Evolutionary conservation across 2,113 vertebrate species (phyloP).

Genomic region (Saccopteryx leptura): DNA sequence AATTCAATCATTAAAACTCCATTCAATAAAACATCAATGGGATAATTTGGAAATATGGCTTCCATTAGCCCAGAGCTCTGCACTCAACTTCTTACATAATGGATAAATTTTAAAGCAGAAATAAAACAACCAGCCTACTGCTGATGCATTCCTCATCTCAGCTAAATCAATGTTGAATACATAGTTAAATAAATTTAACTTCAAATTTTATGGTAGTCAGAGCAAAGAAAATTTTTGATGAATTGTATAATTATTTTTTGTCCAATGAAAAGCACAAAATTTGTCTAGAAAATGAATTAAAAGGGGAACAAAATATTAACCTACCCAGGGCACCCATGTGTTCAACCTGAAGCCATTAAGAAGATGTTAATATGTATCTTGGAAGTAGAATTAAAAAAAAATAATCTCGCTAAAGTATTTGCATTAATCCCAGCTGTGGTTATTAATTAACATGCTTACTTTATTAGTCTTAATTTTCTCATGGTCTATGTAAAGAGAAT

Average conservation of each 20-base stretch:
- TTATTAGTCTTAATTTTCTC: neutral
- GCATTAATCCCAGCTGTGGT: neutral
- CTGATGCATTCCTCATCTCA: neutral
- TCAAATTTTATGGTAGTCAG: neutral
- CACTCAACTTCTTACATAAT: conserved; percentile 41
- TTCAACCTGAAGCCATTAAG: neutral
- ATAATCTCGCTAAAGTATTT: neutral
- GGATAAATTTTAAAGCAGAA: conserved; percentile 45
- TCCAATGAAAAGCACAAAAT: neutral
- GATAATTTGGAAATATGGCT: conserved; percentile 76
- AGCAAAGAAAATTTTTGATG: conserved; percentile 29
- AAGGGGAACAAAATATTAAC: neutral
- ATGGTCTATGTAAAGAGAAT: neutral
- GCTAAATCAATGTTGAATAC: conserved; percentile 47
- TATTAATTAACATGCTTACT: conserved; percentile 13
- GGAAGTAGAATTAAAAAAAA: neutral
- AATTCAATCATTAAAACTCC: conserved; percentile 70
- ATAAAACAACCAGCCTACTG: neutral
- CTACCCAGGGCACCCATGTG: neutral
- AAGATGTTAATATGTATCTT: neutral
- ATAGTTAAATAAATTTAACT: conserved; percentile 45
- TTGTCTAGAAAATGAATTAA: conserved; percentile 21
- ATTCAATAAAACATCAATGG: conserved; percentile 75
- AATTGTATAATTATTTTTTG: conserved; percentile 17
- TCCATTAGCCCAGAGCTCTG: conserved; percentile 55